Conservation (phyloP, 2,113 vertebrate species). For the Holacanthus passer region DNA sequence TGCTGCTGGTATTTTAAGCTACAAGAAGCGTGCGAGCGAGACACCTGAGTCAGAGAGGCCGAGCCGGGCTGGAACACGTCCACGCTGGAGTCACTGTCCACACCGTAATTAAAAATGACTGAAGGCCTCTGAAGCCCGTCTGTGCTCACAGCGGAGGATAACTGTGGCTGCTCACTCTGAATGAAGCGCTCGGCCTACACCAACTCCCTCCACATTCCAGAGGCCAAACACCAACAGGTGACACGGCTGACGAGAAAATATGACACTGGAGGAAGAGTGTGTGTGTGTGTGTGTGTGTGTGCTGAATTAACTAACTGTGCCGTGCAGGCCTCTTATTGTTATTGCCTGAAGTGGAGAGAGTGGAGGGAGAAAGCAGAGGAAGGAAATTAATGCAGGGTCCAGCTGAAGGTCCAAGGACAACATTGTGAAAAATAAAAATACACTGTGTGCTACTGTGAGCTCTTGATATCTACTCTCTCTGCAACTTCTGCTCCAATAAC, state of each 20-base stretch:
- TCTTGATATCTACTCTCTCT: conserved; percentile 9
- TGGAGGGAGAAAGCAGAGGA: conserved; percentile 54
- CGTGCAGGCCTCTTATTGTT: conserved; percentile 57
- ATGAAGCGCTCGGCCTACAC: conserved; percentile 32
- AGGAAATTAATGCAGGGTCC: conserved; percentile 59
- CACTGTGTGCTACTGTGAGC: conserved; percentile 18
- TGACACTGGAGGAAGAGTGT: conserved; percentile 39
- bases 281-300: conserved; percentile 14
- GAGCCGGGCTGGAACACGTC: conserved; percentile 46
- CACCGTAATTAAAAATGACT: conserved; percentile 70
- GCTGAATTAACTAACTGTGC: conserved; percentile 48
- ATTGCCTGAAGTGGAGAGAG: conserved; percentile 46
- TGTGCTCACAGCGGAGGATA: conserved; percentile 50
- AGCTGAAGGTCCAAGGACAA: conserved; percentile 66
- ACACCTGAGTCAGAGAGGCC: conserved; percentile 29
- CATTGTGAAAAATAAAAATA: not conserved
- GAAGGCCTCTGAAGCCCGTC: conserved; percentile 36
- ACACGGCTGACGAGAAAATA: conserved; percentile 46
- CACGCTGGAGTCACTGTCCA: conserved; percentile 50
- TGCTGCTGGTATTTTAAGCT: not conserved
- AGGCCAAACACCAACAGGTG: conserved; percentile 67
- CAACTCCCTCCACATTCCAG: conserved; percentile 64
- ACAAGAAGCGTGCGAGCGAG: conserved; percentile 5
- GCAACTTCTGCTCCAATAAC: not conserved
- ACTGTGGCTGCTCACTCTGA: conserved; percentile 41